These are phyloP conservation scores for Allacma fusca DNA, from an alignment of 2,888 invertebrate species.

Conservation along the genomic window DNA sequence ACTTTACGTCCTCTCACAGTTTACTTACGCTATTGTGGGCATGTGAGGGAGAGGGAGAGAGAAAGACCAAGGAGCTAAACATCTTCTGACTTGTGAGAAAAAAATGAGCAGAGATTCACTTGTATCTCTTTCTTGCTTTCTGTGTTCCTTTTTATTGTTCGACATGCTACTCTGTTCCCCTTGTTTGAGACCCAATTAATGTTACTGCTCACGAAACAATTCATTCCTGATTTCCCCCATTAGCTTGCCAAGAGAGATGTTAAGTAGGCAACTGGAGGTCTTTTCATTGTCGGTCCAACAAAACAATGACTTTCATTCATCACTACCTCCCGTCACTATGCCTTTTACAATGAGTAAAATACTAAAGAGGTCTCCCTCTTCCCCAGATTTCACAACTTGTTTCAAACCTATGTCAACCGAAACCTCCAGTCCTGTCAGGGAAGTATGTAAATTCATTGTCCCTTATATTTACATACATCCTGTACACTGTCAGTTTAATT, in stretches of 20 bases:
- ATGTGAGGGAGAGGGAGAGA: not conserved
- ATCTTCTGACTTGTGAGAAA: not conserved
- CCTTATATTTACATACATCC: not conserved
- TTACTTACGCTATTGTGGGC: too few species aligned
- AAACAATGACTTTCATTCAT: slow-evolving; percentile 18
- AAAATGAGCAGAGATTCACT: slow-evolving; percentile 1
- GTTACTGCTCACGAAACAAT: slow-evolving; percentile 37
- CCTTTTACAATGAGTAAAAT: not conserved
- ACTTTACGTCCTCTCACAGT: too few species aligned
- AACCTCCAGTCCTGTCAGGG: not conserved
- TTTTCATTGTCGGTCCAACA: not conserved
- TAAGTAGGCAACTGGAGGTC: slow-evolving; percentile 11
- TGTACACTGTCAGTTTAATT: slow-evolving; percentile 25
- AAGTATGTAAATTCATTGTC: not conserved
- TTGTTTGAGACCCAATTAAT: slow-evolving; percentile 7
- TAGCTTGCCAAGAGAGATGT: slow-evolving; percentile 16
- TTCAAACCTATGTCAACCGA: too few species aligned
- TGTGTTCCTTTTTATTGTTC: too few species aligned
- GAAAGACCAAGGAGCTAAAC: not conserved
- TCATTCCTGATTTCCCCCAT: slow-evolving; percentile 35
- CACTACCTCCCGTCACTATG: not conserved
- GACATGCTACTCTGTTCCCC: too few species aligned
- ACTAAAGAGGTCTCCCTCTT: slow-evolving; percentile 4
- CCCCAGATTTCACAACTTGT: too few species aligned
- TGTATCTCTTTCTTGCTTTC: slow-evolving; percentile 17